Evolutionary conservation across 2,797 vertebrate genomes (phyloP).

Genomic region (Sarcoramphus papa): DNA sequence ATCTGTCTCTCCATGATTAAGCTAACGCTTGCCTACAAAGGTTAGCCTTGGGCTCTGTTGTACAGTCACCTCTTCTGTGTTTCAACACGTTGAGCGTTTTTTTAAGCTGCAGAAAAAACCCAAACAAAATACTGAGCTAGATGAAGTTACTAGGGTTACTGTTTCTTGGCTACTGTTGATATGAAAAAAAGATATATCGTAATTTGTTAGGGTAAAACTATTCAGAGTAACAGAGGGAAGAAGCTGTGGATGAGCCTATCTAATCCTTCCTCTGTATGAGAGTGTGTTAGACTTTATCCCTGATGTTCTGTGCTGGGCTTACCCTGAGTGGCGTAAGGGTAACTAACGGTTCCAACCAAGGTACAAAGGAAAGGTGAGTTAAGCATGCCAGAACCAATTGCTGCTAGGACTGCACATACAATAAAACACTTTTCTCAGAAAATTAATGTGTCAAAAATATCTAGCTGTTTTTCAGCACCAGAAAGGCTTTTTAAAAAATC

Average conservation of each 20-base stretch:
- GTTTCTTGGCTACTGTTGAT: neutral
- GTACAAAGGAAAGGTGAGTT: neutral
- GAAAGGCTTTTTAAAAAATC: neutral
- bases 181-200: neutral
- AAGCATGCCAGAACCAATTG: neutral
- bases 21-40: constrained; percentile 4
- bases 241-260: neutral
- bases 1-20: constrained; percentile 28
- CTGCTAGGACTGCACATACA: neutral
- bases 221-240: neutral
- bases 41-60: constrained; percentile 29
- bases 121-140: neutral
- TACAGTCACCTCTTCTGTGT: constrained; percentile 35
- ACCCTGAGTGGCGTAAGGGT: neutral
- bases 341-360: neutral
- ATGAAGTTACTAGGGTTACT: constrained; percentile 24
- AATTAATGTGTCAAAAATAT: neutral
- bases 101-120: neutral
- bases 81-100: constrained; percentile 4
- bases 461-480: neutral
- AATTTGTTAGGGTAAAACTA: neutral
- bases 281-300: neutral
- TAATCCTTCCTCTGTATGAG: neutral
- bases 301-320: neutral
- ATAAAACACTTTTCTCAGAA: neutral